Base-by-base conservation (phyloP, 2,113 vertebrate species). In the Paramisgurnus dabryanus region DNA sequence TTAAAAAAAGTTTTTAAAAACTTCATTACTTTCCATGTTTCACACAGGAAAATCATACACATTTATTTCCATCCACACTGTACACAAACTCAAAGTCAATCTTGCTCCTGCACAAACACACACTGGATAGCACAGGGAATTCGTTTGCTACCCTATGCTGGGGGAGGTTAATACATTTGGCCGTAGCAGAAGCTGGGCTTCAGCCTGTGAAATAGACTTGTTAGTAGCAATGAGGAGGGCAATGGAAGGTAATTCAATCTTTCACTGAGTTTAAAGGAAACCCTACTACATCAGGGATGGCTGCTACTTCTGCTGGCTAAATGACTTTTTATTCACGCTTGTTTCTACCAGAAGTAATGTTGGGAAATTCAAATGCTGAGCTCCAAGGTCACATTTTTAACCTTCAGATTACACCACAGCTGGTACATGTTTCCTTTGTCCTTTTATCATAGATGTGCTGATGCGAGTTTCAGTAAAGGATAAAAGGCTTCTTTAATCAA, bases 211-310 rank as follows among this genome's bases (percentile, higher is more conserved):
- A 85, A 85, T 84, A 78, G 80, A 85, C 85, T 84, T 87, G 82
- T 87, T 85, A 85, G 75, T 50, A 63, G 80, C 74, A 84, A 81
- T 74, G 78, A 83, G 84, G 73, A 83, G 74, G 80, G 72, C 50
- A 76, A 18, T 78, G 70, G 78, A 84, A 79, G 78, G 82, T 84
- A 85, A 87, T 88, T 86, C 75, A 85, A 67, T 84, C 83, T 85
- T 70, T 73, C 70, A 72, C 67, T 70, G 84, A 86, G 82, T 84
- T 86, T 83, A 79, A 83, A 83, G 50, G 53, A 79, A 87, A 68
- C 67, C 70, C 73, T 77, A 63, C 82, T 82, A 68, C 67, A 68
- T 65, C 70, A 68, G 76, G 17, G 55, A 41, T 79, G 45, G 83
- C 85, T 74, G 63, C 78, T 79, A 82, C 82, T 78, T 69, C 63